These are phyloP conservation scores for Ormia ochracea DNA, from an alignment of 2,888 invertebrate species.

Conservation along the genomic window DNA sequence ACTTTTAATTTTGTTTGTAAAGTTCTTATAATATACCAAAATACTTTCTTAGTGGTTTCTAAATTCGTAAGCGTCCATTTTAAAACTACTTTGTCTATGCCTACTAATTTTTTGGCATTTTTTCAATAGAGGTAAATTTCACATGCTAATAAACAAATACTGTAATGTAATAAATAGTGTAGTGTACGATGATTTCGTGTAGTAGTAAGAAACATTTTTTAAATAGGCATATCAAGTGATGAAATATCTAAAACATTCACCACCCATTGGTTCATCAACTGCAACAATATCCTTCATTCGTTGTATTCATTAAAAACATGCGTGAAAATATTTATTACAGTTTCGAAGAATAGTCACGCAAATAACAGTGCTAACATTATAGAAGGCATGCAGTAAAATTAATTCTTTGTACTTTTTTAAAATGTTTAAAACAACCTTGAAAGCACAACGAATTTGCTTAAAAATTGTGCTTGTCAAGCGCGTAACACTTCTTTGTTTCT, in stretches of 20 bases:
- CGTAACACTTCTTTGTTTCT: not conserved
- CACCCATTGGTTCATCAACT: constrained; percentile 21
- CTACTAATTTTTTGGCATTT: too few species aligned
- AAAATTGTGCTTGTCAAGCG: not conserved
- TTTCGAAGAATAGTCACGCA: constrained; percentile 18
- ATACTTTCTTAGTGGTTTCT: too few species aligned
- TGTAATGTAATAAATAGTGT: not conserved
- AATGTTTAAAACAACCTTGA: constrained; percentile 45
- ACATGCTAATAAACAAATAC: too few species aligned
- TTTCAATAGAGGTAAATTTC: too few species aligned
- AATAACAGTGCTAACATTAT: not conserved
- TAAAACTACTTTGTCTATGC: too few species aligned
- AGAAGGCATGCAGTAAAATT: not conserved
- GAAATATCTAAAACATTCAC: not conserved
- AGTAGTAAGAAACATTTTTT: constrained; percentile 4
- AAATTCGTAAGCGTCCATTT: too few species aligned
- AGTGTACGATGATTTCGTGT: constrained; percentile 14
- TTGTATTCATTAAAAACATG: not conserved
- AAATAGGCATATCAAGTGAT: not conserved
- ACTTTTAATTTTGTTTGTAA: too few species aligned
- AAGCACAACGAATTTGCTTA: constrained; percentile 35
- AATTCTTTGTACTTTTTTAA: constrained; percentile 22
- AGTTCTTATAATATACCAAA: too few species aligned
- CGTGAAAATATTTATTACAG: not conserved
- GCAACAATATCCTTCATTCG: not conserved